A percentile compares a stretch with the other conserved stretches of the same genome.
Evolutionary conservation across 2,888 invertebrate species (phyloP).

Genomic region (Agonum fuliginosum): DNA sequence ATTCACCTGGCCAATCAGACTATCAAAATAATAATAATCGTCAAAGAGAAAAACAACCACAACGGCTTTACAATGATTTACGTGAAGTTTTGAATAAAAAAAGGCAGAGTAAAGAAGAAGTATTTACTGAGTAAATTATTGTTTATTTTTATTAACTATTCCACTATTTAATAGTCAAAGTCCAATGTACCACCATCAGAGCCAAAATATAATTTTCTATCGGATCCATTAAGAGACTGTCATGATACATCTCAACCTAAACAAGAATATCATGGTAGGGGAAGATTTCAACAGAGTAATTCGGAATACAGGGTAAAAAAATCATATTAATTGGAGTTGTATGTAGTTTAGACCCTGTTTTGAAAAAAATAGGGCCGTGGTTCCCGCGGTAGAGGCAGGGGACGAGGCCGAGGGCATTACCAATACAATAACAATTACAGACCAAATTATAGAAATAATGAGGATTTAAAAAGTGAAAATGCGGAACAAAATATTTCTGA

Average conservation of each 20-base stretch:
- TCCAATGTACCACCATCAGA: constrained; percentile 66
- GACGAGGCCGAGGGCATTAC: constrained; percentile 9
- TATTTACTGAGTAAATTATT: not conserved
- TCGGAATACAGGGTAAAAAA: not conserved
- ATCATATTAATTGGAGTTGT: not conserved
- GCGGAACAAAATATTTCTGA: constrained; percentile 3
- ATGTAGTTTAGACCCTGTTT: not conserved
- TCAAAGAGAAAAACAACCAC: not conserved
- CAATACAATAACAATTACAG: constrained; percentile 8
- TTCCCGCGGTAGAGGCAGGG: not conserved
- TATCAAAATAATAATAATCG: not conserved
- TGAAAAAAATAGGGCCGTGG: constrained; percentile 2
- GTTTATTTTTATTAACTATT: not conserved
- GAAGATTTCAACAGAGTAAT: constrained; percentile 23
- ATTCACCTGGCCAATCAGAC: not conserved
- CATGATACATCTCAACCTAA: constrained; percentile 17
- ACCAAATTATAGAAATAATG: constrained; percentile 21
- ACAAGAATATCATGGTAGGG: constrained; percentile 7
- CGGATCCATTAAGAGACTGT: constrained; percentile 66
- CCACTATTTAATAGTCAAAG: not conserved
- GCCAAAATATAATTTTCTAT: constrained; percentile 67
- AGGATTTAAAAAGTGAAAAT: constrained; percentile 27
- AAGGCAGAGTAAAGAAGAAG: constrained; percentile 37
- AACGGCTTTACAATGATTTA: constrained; percentile 42
- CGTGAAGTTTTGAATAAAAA: constrained; percentile 42